Evolutionary conservation across 2,113 vertebrate species (phyloP), one percentile per base, ranked within the genome.

Genomic region (Callospermophilus lateralis): DNA sequence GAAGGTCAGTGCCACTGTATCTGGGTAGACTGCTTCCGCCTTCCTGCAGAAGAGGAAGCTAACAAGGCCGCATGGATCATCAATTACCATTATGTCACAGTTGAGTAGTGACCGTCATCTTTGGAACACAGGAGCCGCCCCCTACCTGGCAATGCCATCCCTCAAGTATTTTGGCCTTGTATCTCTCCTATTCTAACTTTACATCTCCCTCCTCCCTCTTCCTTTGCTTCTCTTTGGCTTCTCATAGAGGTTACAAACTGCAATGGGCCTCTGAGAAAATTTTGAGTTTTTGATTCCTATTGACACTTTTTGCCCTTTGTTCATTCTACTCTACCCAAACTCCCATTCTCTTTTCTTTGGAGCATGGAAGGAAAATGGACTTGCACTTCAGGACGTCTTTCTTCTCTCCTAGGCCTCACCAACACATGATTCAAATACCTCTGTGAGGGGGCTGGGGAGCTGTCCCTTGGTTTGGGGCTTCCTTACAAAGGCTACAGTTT

Each of bases 1-100:
- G 51, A 99, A 99, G 87, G 99, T 99, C 97, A 99, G 83, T 0
- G 99, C 99, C 92, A 99, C 26, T 0, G 98, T 97, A 95, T 99
- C 99, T 0, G 99, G 99, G 89, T 99, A 99, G n/a, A 95, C 89
- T 11, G 98, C 97, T 1, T 98, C 98, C 0, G 96, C 91, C 20
- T 83, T 93, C 96, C 98, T 96, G 73, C 92, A 11, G 77, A 97
- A 96, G 4, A 97, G 95, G 93, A 97, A 95, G 85, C 98, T 98
- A 92, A 48, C 90, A 92, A 68, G 55, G 24, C 92, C 94, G 92
- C 34, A 20, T 1, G 16, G 53, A 61, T 93, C 26, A 88, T 90
- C 48, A 76, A 53, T 92, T 39, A 81, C 58, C 37, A 94, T 76
- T 89, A 68, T 10, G 74, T 67, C 86, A 84, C 32, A 6, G 28